These are phyloP conservation scores for Clavelina lepadiformis DNA, from an alignment of 23 tunicate genomes.

Conservation along the genomic window DNA sequence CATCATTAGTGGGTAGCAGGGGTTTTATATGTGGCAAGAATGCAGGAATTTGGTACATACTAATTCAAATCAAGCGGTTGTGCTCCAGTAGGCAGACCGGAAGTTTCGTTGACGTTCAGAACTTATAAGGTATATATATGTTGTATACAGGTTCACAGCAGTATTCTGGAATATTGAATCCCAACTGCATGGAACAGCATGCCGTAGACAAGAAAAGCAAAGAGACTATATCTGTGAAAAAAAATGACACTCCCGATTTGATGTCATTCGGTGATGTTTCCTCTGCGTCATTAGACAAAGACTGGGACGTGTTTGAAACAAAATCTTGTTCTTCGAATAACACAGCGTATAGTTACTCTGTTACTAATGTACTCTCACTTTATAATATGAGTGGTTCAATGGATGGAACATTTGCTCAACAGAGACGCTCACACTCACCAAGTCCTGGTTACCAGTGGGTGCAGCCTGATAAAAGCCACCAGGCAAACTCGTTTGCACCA, in stretches of 20 bases:
- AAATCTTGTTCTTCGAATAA: not conserved
- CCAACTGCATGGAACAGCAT: not conserved
- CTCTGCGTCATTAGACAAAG: not conserved
- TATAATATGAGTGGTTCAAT: not conserved
- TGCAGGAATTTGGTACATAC: no score
- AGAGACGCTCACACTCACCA: no score
- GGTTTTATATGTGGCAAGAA: no score
- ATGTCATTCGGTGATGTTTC: constrained; percentile 31
- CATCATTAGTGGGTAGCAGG: no score
- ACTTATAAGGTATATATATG: not conserved
- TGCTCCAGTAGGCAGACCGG: no score
- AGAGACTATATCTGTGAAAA: not conserved
- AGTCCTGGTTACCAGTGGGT: not conserved
- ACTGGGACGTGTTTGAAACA: not conserved
- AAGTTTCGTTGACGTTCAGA: no score
- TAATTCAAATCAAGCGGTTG: no score
- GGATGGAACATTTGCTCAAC: no score
- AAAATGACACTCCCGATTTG: constrained; percentile 14
- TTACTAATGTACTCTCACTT: constrained; percentile 26
- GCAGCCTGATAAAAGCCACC: not conserved
- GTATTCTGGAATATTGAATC: constrained; percentile 25
- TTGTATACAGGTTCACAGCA: constrained; percentile 5
- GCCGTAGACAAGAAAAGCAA: not conserved
- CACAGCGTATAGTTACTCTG: constrained; percentile 8
- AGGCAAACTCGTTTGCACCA: not conserved